Evolutionary conservation across 2,113 vertebrate species (phyloP).

Genomic region (Ptychochromis oligacanthus): DNA sequence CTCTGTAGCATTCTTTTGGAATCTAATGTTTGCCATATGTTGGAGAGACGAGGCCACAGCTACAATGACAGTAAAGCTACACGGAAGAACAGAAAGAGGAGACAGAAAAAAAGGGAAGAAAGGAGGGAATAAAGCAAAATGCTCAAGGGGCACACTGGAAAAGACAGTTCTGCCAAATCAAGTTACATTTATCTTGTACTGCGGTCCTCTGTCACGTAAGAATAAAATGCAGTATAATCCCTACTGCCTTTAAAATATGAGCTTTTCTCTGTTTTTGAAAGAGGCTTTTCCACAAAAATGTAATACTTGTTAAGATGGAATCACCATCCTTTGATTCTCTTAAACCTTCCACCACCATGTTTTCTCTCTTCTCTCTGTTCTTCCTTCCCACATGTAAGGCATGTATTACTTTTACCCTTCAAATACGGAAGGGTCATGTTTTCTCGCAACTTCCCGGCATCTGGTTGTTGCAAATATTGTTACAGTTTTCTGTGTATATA

Average conservation of each 20-base stretch:
- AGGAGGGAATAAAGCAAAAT: slow-evolving; percentile 13
- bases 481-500: slow-evolving; percentile 17
- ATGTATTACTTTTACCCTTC: slow-evolving; percentile 6
- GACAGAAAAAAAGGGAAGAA: background rate
- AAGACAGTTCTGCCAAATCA: slow-evolving; percentile 37
- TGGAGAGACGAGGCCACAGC: slow-evolving; percentile 29
- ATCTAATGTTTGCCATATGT: slow-evolving; percentile 74
- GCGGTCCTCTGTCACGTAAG: slow-evolving; percentile 22
- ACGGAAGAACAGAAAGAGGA: slow-evolving; percentile 16
- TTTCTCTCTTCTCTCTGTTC: slow-evolving; percentile 12
- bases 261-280: slow-evolving; percentile 40
- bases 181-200: slow-evolving; percentile 29
- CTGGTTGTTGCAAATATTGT: slow-evolving; percentile 41
- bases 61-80: slow-evolving; percentile 39
- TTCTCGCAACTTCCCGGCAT: slow-evolving; percentile 9
- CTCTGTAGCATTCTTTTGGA: slow-evolving; percentile 56
- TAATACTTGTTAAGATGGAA: slow-evolving; percentile 22
- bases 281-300: slow-evolving; percentile 40
- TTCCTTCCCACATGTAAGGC: slow-evolving; percentile 36
- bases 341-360: background rate
- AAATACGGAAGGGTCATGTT: slow-evolving; percentile 23
- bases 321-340: slow-evolving; percentile 32
- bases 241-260: slow-evolving; percentile 7
- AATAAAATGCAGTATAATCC: slow-evolving; percentile 13
- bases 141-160: background rate